Base-by-base conservation (phyloP, 37 sponge, comb jelly and placozoan species). In the Halichondria panicea region DNA sequence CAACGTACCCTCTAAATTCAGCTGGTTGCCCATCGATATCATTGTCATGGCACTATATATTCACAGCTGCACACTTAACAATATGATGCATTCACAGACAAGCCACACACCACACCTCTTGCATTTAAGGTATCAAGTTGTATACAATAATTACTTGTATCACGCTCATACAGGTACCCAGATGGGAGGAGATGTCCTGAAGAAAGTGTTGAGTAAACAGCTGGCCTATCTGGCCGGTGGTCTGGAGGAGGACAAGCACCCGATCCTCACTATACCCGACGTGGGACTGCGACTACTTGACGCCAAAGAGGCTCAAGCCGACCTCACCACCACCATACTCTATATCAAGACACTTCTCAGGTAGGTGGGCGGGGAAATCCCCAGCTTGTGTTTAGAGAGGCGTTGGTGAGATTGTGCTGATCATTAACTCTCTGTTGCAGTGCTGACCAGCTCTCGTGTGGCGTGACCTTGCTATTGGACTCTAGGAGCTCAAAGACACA, bases 391-490 rank as follows among this genome's bases (percentile, higher is more conserved):
- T 46, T 43, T 31, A 81, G 87, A 5, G 24, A 74, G 4, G 70
- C 63, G 6, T 18, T 87, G 48, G n/a, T n/a, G n/a, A n/a, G n/a
- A n/a, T n/a, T n/a, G n/a, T n/a, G n/a, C n/a, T n/a, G n/a, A n/a
- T n/a, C n/a, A n/a, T n/a, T n/a, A n/a, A n/a, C n/a, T n/a, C n/a
- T n/a, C n/a, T n/a, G n/a, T n/a, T 36, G 35, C 50, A 72, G 86
- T 3, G 31, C 45, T 40, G 68, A 78, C 39, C 43, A 40, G 4
- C 13, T 68, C 21, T 19, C 2, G 19, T 46, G 43, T 31, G 87
- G 87, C 1, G 24, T 79, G 4, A 75, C 63, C 5, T 18, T 87
- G 48, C 53, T 87, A 32, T 39, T 79, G 24, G 87, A 87, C 58
- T 46, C 79, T 24, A 45, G 70, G 5, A 73, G 54, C 48, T 42